Conservation (phyloP, 2,113 vertebrate genomes). For the Nesogale talazaci region DNA sequence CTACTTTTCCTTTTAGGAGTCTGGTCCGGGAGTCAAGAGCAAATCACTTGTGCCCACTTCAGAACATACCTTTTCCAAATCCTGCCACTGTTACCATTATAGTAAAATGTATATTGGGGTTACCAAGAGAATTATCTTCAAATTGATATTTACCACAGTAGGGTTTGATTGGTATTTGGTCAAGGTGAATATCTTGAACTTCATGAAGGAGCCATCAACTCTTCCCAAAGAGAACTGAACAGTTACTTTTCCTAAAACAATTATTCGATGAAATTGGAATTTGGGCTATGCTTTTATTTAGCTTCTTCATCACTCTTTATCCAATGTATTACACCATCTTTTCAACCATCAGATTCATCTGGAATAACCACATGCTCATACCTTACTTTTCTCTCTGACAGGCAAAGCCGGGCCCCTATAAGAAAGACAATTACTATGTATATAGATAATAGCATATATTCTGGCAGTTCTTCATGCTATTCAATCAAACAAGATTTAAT, state of each 20-base stretch:
- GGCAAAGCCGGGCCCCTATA: slow-evolving; percentile 81
- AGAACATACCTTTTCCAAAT: slow-evolving; percentile 3
- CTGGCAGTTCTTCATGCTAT: slow-evolving; percentile 83
- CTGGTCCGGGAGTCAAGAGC: not conserved
- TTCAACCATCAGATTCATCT: not conserved
- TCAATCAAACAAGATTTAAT: slow-evolving; percentile 88
- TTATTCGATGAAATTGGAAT: slow-evolving; percentile 39
- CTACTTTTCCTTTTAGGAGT: too few species aligned
- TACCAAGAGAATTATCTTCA: slow-evolving; percentile 21
- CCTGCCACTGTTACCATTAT: not conserved
- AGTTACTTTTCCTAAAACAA: slow-evolving; percentile 15
- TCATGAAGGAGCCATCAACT: not conserved
- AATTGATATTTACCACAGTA: not conserved
- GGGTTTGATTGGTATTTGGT: slow-evolving; percentile 2
- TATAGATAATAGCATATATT: slow-evolving; percentile 87
- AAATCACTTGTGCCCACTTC: not conserved
- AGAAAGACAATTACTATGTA: slow-evolving; percentile 85
- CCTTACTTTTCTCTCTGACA: slow-evolving; percentile 68
- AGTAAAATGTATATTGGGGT: not conserved
- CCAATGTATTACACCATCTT: not conserved
- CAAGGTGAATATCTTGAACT: not conserved
- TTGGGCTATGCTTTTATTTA: not conserved
- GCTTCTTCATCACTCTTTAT: not conserved
- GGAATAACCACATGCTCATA: slow-evolving; percentile 58
- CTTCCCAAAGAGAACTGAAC: slow-evolving; percentile 15